phyloP scores from a whole-genome alignment of 2,797 vertebrate genomes.

The Manis crassicaudata region DNA sequence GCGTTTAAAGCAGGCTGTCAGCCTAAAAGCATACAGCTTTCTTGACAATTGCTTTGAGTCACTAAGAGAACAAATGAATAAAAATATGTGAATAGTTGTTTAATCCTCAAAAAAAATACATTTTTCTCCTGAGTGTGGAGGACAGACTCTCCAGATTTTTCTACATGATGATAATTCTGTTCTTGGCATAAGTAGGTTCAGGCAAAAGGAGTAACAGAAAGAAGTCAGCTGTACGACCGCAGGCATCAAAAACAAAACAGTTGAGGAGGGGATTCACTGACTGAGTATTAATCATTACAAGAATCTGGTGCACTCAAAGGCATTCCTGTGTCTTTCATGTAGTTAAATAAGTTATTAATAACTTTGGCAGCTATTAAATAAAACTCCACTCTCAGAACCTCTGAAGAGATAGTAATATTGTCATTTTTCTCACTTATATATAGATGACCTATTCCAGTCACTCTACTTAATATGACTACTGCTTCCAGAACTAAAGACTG shows the following conservation, averaged over 20 bases:
- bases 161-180: conserved; percentile 32
- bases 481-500: neutral
- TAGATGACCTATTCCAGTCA: neutral
- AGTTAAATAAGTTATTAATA: conserved; percentile 23
- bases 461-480: neutral
- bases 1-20: conserved; percentile 30
- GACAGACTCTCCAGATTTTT: neutral
- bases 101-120: conserved; percentile 27
- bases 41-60: conserved; percentile 35
- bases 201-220: conserved; percentile 34
- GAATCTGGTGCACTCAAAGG: conserved; percentile 3
- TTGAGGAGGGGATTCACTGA: neutral
- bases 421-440: neutral
- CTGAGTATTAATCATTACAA: conserved; percentile 17
- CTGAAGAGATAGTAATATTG: neutral
- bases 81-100: conserved; percentile 21
- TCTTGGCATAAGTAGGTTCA: neutral
- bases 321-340: conserved; percentile 10
- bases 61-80: conserved; percentile 34
- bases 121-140: neutral
- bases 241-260: neutral
- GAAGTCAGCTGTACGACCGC: neutral
- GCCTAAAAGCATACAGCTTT: neutral
- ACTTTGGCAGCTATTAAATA: neutral
- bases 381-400: neutral